phyloP scores from a whole-genome alignment of 2,797 vertebrate genomes.

The Manis pentadactyla region DNA sequence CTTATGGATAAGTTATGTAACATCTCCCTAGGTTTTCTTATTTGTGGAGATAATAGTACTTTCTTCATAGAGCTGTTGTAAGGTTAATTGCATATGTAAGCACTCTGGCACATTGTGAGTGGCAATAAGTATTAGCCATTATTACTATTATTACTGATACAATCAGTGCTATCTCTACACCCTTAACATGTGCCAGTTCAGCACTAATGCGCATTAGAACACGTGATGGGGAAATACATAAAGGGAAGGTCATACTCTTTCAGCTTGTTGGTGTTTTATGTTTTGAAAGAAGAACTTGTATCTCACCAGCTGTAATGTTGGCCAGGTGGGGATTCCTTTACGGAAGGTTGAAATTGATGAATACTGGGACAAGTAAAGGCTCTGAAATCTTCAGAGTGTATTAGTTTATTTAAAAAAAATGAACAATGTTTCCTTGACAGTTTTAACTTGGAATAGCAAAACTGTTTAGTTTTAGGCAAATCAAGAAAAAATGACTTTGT shows the following conservation, averaged over 20 bases:
- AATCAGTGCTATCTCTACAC: not conserved
- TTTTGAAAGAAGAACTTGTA: not conserved
- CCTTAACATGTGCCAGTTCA: not conserved
- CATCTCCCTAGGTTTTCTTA: not conserved
- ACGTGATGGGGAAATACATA: not conserved
- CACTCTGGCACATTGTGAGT: not conserved
- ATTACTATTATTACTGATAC: not conserved
- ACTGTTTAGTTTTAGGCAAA: conserved; percentile 36
- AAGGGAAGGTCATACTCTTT: not conserved
- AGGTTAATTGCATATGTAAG: not conserved
- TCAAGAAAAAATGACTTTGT: not conserved
- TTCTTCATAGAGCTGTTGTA: not conserved
- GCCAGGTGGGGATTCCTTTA: not conserved
- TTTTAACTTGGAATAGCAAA: not conserved
- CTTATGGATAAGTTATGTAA: not conserved
- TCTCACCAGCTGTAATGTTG: not conserved
- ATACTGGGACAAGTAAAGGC: not conserved
- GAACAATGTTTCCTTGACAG: not conserved
- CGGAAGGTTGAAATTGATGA: not conserved
- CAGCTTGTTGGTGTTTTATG: not conserved
- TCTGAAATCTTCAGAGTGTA: not conserved
- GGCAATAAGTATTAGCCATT: not conserved
- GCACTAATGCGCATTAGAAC: not conserved
- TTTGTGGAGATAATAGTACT: not conserved
- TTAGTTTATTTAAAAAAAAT: not conserved